Evolutionary conservation across 2,888 invertebrate genomes (phyloP).

Genomic region (Acanthosepion esculentum): DNA sequence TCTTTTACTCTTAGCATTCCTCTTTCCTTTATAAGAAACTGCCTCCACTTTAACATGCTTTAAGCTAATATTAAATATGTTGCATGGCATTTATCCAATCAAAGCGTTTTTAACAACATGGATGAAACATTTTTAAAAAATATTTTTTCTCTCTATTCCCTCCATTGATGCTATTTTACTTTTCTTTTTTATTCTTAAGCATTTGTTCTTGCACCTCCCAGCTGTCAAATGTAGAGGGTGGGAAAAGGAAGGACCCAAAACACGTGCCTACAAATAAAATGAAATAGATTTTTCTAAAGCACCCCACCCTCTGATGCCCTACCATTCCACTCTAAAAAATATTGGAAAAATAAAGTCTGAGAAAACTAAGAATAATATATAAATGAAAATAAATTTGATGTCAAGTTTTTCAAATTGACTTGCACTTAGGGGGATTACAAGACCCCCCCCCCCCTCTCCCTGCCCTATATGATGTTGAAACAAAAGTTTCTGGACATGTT

Average conservation of each 20-base stretch:
- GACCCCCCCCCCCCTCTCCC: too few relatives aligned
- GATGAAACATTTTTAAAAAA: too few relatives aligned
- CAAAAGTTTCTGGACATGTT: too few relatives aligned
- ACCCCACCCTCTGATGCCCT: not conserved
- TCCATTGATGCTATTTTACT: not conserved
- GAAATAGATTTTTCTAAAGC: not conserved
- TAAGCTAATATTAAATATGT: slow-evolving; percentile 2
- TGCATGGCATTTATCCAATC: not conserved
- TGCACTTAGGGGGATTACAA: not conserved
- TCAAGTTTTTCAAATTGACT: slow-evolving; percentile 2
- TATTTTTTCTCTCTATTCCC: too few relatives aligned
- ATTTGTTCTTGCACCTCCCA: not conserved
- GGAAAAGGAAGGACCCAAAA: not conserved
- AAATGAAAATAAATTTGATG: not conserved
- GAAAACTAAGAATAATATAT: not conserved
- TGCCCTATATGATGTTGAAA: not conserved
- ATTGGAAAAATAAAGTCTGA: not conserved
- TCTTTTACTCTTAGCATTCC: not conserved
- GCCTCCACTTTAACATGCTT: not conserved
- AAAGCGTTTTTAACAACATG: not conserved
- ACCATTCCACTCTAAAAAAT: not conserved
- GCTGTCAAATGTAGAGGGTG: too few relatives aligned
- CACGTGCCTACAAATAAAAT: not conserved
- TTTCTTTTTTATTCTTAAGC: not conserved
- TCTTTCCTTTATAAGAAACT: not conserved